Evolutionary conservation across 2,113 vertebrate genomes (phyloP).

Genomic region (Zosterops hypoxanthus): DNA sequence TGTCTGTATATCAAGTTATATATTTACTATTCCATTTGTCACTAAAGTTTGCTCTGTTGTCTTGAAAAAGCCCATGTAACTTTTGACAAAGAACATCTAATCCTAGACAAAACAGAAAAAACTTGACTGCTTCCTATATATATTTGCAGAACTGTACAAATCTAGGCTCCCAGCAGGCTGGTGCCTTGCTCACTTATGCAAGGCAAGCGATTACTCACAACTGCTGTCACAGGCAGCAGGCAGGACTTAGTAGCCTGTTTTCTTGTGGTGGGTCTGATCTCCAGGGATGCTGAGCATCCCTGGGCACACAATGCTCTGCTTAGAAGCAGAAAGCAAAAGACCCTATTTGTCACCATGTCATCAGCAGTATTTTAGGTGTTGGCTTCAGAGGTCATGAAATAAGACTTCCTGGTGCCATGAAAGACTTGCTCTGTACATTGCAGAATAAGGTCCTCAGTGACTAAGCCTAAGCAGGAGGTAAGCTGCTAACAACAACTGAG

Average conservation of each 20-base stretch:
- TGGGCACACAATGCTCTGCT: accelerated
- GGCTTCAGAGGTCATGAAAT: not conserved
- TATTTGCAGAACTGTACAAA: constrained; percentile 27
- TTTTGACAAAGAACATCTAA: constrained; percentile 22
- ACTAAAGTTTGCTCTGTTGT: constrained; percentile 11
- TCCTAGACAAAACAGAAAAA: constrained; percentile 18
- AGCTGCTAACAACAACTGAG: not conserved
- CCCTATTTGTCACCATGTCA: not conserved
- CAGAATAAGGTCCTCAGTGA: not conserved
- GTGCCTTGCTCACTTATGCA: not conserved
- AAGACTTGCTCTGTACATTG: not conserved
- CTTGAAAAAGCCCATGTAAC: constrained; percentile 9
- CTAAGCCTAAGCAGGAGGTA: not conserved
- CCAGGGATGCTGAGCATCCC: not conserved
- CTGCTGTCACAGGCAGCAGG: not conserved
- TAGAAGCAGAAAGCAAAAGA: not conserved
- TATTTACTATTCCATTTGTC: constrained; percentile 38
- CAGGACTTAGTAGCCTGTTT: not conserved
- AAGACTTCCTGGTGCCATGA: not conserved
- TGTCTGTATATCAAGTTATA: not conserved
- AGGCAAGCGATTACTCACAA: not conserved
- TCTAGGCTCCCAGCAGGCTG: not conserved
- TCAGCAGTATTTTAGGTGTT: not conserved
- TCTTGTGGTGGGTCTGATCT: not conserved
- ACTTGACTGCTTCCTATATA: not conserved